Evolutionary conservation across 2,888 invertebrate genomes (phyloP).

Genomic region (Oeneis ivallda): DNA sequence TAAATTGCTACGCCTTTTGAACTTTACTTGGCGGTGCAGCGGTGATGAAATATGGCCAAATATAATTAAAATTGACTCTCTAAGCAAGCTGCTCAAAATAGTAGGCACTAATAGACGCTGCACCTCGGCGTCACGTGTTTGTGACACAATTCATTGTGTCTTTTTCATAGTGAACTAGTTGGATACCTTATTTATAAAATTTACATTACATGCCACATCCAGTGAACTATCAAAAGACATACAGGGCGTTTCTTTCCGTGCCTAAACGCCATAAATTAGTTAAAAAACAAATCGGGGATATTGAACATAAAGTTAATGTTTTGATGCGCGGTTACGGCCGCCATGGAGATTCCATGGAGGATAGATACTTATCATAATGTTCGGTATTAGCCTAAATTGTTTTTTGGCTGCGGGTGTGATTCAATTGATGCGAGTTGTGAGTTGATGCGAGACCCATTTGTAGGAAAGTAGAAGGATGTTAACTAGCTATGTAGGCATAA

Average conservation of each 20-base stretch:
- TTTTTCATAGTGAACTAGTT: no score
- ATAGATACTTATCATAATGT: conserved; percentile 55
- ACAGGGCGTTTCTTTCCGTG: conserved; percentile 67
- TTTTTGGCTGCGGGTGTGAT: conserved; percentile 58
- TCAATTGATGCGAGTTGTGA: conserved; percentile 26
- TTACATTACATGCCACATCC: conserved; percentile 39
- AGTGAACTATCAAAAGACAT: conserved; percentile 41
- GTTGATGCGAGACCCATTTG: background rate
- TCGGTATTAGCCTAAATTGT: conserved; percentile 59
- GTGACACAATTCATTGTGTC: no score
- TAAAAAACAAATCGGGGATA: conserved; percentile 76
- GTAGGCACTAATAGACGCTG: no score
- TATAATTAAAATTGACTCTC: no score
- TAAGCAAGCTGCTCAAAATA: no score
- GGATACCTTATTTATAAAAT: no score
- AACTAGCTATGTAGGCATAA: no score
- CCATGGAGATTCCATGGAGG: conserved; percentile 22
- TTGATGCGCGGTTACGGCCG: conserved; percentile 59
- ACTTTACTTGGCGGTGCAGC: no score
- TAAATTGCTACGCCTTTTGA: no score
- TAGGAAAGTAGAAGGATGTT: no score
- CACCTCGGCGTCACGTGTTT: no score
- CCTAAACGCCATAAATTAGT: conserved; percentile 73
- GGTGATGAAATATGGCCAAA: no score
- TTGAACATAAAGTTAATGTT: conserved; percentile 62